Evolutionary conservation across 2,797 vertebrate genomes (phyloP).

Genomic region (Eulemur mongoz): DNA sequence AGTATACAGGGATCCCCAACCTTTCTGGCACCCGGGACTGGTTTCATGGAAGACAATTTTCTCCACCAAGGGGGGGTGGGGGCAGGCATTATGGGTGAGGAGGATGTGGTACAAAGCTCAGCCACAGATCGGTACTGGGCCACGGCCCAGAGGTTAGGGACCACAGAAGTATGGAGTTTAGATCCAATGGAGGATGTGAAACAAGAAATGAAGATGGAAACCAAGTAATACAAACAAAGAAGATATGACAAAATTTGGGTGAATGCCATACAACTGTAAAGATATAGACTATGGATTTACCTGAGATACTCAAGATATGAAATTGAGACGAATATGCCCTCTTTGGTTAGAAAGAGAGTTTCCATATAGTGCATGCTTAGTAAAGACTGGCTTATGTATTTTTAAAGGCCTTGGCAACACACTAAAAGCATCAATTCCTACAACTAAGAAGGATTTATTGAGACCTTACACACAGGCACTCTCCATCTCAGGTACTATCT

Average conservation of each 20-base stretch:
- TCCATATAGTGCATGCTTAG: not conserved
- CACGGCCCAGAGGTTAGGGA: too few relatives aligned
- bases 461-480: not conserved
- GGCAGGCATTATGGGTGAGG: too few relatives aligned
- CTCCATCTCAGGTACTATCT: not conserved
- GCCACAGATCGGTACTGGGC: too few relatives aligned
- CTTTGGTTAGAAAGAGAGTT: not conserved
- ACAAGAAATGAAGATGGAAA: not conserved
- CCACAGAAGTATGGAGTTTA: not conserved
- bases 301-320: not conserved
- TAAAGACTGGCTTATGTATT: not conserved
- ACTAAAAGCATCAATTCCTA: not conserved
- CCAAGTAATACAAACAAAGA: not conserved
- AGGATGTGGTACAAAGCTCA: too few relatives aligned
- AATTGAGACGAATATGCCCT: not conserved
- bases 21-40: too few relatives aligned
- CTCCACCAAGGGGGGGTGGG: fast-evolving
- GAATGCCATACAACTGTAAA: not conserved
- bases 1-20: not conserved
- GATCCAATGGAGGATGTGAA: not conserved
- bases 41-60: too few relatives aligned
- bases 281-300: not conserved
- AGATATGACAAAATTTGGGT: not conserved
- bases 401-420: not conserved
- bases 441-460: not conserved